Evolutionary conservation across 30 jellyfish, hydroid and myxozoan species (phyloP).

Genomic region (Aurelia sp.): DNA sequence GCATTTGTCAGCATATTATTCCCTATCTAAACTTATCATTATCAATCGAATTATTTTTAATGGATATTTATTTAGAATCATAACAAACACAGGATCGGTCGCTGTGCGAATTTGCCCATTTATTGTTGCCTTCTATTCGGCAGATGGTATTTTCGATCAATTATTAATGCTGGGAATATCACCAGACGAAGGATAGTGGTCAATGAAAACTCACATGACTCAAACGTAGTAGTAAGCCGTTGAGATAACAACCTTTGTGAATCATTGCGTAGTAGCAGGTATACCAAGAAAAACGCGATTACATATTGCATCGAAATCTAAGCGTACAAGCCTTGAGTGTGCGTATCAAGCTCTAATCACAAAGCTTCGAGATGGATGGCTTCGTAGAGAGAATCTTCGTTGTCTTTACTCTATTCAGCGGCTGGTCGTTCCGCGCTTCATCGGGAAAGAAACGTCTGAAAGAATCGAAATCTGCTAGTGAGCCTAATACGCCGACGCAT

Average conservation of each 20-base stretch:
- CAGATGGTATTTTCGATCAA: slow-evolving; percentile 34
- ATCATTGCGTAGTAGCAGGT: background rate
- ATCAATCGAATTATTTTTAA: too few species aligned
- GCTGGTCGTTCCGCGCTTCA: slow-evolving; percentile 54
- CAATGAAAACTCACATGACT: slow-evolving; percentile 72
- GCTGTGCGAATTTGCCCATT: background rate
- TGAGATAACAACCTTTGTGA: background rate
- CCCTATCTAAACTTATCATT: too few species aligned
- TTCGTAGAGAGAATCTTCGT: background rate
- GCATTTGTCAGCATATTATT: too few species aligned
- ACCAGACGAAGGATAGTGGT: slow-evolving; percentile 37
- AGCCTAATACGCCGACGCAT: slow-evolving; percentile 39
- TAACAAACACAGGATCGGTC: too few species aligned
- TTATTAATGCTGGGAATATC: slow-evolving; percentile 17
- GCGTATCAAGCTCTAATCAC: background rate
- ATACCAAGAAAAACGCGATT: background rate
- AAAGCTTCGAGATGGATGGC: slow-evolving; percentile 13
- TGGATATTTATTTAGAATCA: too few species aligned
- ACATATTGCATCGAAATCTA: background rate
- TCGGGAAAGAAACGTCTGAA: slow-evolving; percentile 24
- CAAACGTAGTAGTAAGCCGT: slow-evolving; percentile 39
- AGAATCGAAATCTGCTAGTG: slow-evolving; percentile 41
- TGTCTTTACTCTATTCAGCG: slow-evolving; percentile 53
- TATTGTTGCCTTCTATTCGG: background rate
- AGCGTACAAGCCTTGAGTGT: background rate